These are phyloP conservation scores for Gnathonemus echidnorhynchus DNA, from an alignment of 2,113 vertebrate species.

Conservation along the genomic window DNA sequence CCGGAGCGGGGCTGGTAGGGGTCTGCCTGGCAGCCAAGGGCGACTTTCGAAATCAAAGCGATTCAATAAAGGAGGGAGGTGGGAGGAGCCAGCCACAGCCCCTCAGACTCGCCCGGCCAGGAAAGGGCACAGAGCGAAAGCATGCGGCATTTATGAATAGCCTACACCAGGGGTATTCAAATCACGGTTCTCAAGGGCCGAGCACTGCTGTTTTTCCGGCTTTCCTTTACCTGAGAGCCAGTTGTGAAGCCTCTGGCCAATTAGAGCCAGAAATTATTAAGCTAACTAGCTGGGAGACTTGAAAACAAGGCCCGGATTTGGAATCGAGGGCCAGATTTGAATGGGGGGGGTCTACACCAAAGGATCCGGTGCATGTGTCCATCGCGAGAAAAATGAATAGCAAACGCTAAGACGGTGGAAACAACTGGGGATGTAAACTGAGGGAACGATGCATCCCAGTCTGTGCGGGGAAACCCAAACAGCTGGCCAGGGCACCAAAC, in stretches of 20 bases:
- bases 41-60: background rate
- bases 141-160: slow-evolving; percentile 44
- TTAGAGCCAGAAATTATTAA: too few relatives aligned
- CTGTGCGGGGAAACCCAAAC: background rate
- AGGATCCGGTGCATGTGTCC: slow-evolving; percentile 34
- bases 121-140: slow-evolving; percentile 17
- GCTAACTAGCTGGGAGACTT: too few relatives aligned
- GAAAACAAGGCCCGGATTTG: too few relatives aligned
- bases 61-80: background rate
- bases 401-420: slow-evolving; percentile 47
- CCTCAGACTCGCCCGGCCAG: background rate
- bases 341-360: background rate
- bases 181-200: too few relatives aligned
- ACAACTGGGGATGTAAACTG: slow-evolving; percentile 36
- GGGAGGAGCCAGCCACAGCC: background rate
- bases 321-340: too few relatives aligned
- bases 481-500: background rate
- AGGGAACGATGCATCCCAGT: slow-evolving; percentile 39
- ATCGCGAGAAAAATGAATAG: slow-evolving; percentile 49
- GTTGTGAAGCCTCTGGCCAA: too few relatives aligned
- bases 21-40: background rate
- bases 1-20: background rate
- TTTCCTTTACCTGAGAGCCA: too few relatives aligned
- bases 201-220: too few relatives aligned
- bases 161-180: slow-evolving; percentile 36